Conservation (phyloP, 2,113 vertebrate species). For the Phasianus colchicus region DNA sequence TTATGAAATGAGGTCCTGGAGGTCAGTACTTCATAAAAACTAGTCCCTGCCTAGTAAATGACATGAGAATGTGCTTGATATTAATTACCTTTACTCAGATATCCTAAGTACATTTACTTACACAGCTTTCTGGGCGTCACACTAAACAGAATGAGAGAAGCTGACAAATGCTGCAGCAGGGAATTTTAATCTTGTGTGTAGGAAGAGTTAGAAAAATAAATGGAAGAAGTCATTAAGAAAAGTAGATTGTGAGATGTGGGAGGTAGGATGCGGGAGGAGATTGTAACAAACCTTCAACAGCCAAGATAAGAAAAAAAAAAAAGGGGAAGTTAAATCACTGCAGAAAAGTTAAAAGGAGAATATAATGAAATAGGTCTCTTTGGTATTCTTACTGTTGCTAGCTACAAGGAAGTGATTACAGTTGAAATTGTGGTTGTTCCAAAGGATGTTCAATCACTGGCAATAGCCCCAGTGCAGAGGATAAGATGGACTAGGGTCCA, state of each 20-base stretch:
- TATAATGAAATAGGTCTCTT: neutral
- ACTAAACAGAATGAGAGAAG: fast-evolving
- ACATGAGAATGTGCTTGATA: neutral
- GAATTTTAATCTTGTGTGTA: neutral
- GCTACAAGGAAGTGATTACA: fast-evolving
- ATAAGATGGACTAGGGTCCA: neutral
- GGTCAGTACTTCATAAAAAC: neutral
- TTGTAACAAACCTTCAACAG: neutral
- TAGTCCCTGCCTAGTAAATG: neutral
- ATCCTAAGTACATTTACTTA: neutral
- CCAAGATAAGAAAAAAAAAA: neutral
- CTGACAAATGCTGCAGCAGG: neutral
- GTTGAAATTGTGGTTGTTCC: neutral
- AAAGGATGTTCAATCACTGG: neutral
- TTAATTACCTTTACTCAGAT: neutral
- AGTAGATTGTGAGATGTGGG: neutral
- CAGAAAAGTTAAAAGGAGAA: neutral
- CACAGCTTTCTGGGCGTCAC: fast-evolving
- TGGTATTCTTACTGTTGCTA: neutral
- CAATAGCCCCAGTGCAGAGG: neutral
- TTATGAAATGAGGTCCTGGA: neutral
- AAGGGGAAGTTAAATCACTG: neutral
- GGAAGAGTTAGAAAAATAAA: neutral
- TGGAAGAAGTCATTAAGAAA: neutral
- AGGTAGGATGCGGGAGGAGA: neutral